Evolutionary conservation across 1,140 invertebrate species (phyloP).

Genomic region (Diorhabda carinulata): DNA sequence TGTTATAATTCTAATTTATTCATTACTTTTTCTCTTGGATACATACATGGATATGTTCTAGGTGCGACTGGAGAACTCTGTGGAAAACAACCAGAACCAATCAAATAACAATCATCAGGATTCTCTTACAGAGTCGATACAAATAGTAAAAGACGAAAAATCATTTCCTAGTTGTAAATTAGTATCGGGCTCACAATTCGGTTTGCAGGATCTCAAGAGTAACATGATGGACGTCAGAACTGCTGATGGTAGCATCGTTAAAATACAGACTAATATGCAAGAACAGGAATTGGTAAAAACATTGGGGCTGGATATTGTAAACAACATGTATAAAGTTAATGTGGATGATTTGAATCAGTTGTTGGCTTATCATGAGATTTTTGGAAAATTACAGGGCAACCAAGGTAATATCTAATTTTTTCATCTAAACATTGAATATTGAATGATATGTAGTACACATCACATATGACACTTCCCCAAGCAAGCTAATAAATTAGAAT

Average conservation of each 20-base stretch:
- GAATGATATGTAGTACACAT: no score
- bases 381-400: slow-evolving; percentile 71
- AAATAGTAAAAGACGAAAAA: slow-evolving; percentile 47
- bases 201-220: slow-evolving; percentile 45
- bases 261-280: slow-evolving; percentile 62
- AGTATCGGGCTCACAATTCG: slow-evolving; percentile 39
- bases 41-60: slow-evolving; percentile 10
- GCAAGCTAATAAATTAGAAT: no score
- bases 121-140: slow-evolving; percentile 33
- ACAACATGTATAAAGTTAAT: slow-evolving; percentile 78
- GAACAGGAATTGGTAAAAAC: slow-evolving; percentile 66
- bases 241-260: slow-evolving; percentile 67
- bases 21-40: background rate
- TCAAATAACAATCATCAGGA: slow-evolving; percentile 27
- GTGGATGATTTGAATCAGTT: slow-evolving; percentile 78
- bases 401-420: slow-evolving; percentile 47
- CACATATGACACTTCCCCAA: no score
- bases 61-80: slow-evolving; percentile 37
- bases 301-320: slow-evolving; percentile 62
- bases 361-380: slow-evolving; percentile 80
- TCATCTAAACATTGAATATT: no score
- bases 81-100: slow-evolving; percentile 38
- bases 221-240: slow-evolving; percentile 66
- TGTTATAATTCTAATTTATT: no score
- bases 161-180: slow-evolving; percentile 44